phyloP scores from a whole-genome alignment of 2,113 vertebrate species.

The Dipodomys merriami region DNA sequence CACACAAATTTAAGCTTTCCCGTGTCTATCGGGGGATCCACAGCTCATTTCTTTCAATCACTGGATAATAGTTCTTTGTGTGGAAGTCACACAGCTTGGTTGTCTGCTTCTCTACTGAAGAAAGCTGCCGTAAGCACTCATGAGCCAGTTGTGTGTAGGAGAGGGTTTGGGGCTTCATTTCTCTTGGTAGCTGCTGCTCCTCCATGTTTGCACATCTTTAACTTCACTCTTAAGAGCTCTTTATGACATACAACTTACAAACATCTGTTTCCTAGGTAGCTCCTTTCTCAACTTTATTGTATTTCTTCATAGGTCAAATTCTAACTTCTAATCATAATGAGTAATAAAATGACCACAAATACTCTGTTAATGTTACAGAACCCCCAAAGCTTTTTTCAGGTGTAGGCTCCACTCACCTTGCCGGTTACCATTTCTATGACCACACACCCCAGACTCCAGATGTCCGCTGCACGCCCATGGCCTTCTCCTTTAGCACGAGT shows the following conservation, averaged over 20 bases:
- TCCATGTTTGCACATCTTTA: not conserved
- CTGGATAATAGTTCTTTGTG: rapidly evolving
- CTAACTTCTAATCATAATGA: not conserved
- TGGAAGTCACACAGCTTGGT: not conserved
- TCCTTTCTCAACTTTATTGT: not conserved
- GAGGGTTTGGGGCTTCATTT: not conserved
- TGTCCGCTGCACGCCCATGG: slow-evolving; percentile 96
- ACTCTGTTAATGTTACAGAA: not conserved
- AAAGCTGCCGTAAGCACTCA: rapidly evolving
- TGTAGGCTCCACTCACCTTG: slow-evolving; percentile 88
- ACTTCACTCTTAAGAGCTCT: not conserved
- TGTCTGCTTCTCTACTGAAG: not conserved
- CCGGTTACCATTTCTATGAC: slow-evolving; percentile 99
- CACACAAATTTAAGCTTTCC: rapidly evolving
- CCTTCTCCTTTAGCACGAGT: slow-evolving; percentile 98
- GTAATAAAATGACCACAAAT: rapidly evolving
- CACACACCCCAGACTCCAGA: slow-evolving; percentile 99
- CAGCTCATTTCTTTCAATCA: rapidly evolving
- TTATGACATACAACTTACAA: not conserved
- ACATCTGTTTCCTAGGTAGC: not conserved
- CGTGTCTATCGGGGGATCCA: rapidly evolving
- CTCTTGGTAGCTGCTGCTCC: not conserved
- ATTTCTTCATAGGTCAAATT: not conserved
- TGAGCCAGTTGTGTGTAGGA: rapidly evolving
- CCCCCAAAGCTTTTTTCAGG: not conserved